Conservation (phyloP, 2,797 vertebrate species). For the Gymnoscopelus microlampas region DNA sequence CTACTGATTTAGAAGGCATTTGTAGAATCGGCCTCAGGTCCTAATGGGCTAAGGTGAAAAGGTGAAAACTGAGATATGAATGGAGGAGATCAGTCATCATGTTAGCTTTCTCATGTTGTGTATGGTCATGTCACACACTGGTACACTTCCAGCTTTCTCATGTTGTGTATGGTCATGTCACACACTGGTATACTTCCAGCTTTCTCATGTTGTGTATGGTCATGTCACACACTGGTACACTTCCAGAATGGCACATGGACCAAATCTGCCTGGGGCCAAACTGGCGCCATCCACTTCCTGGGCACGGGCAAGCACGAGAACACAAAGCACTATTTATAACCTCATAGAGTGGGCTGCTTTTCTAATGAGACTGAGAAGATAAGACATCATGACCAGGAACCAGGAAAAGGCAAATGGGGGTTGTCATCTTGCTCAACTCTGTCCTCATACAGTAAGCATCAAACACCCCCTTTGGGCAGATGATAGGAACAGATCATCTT, state of each 20-base stretch:
- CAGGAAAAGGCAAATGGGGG: conserved; percentile 36
- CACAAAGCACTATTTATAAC: conserved; percentile 67
- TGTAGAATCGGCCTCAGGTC: too few species aligned
- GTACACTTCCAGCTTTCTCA: conserved; percentile 37
- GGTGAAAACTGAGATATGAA: too few species aligned
- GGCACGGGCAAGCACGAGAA: conserved; percentile 48
- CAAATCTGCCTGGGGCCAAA: conserved; percentile 59
- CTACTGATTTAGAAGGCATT: too few species aligned
- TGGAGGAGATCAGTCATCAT: too few species aligned
- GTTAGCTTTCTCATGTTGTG: conserved; percentile 21
- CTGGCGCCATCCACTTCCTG: conserved; percentile 67
- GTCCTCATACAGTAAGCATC: too few species aligned
- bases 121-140: conserved; percentile 52
- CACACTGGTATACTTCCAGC: conserved; percentile 50
- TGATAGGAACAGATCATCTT: too few species aligned
- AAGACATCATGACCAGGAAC: conserved; percentile 44
- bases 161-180: conserved; percentile 50
- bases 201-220: too few species aligned
- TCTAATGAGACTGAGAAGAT: conserved; percentile 61
- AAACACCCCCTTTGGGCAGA: too few species aligned
- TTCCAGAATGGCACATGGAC: conserved; percentile 56
- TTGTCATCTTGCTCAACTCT: too few species aligned
- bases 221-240: conserved; percentile 49
- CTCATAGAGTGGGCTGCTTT: conserved; percentile 47
- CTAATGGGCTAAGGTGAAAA: too few species aligned